Evolutionary conservation across 2,888 invertebrate genomes (phyloP), one percentile per base, ranked within the genome.

Genomic region (Choreutis nemorana): DNA sequence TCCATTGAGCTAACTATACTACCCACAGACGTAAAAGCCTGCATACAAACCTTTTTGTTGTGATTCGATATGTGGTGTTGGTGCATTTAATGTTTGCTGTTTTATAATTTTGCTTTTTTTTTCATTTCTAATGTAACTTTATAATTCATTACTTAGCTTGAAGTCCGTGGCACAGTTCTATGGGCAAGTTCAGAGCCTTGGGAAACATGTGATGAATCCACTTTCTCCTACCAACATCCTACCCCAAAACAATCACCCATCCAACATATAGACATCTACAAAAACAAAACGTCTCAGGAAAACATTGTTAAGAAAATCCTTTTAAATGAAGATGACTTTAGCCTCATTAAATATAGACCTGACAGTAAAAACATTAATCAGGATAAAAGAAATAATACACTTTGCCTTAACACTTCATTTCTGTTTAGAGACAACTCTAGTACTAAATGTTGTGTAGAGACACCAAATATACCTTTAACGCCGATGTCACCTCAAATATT

Each of bases 71-170:
- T 29, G 12, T 30, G 21, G 22, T 21, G 34, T 33, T 33, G n/a
- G n/a, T n/a, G 29, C 42, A 25, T 10, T 33, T 36, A n/a, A 26
- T 29, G 36, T 40, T 33, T 35, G 37, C 38, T 38, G 36, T 36
- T 29, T 42, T 38, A 31, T 32, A 31, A 32, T 38, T 31, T 26
- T 36, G 36, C 29, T 42, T 43, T 44, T 46, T 44, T 40, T 33
- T 46, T 28, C 12, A 30, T 23, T 28, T 22, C 20, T 32, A 25
- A 22, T 27, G 50, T 39, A 45, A 39, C 41, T 55, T 55, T 48
- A 52, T 60, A 55, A 57, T 55, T 45, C 50, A 61, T 45, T 36
- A 62, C 45, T 66, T n/a, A 77, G 75, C 72, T 78, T 66, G 77
- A 75, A 66, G 61, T 59, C 18, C 70, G 62, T 39, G 62, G 57